Evolutionary conservation across 2,113 vertebrate genomes (phyloP).

Genomic region (Epinephelus cyanopodus): DNA sequence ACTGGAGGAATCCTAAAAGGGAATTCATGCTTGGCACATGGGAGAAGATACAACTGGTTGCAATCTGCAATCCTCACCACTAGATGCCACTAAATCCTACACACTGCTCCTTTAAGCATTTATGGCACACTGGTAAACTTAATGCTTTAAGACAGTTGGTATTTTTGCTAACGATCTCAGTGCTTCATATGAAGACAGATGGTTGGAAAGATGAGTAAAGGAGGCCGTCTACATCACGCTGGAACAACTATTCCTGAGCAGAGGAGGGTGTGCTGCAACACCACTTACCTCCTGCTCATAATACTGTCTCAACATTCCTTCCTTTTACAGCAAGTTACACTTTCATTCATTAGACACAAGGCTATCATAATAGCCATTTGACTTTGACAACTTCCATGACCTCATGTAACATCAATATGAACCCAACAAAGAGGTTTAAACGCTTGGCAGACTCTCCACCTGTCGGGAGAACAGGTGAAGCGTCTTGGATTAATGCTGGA

Average conservation of each 20-base stretch:
- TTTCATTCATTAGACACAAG: not conserved
- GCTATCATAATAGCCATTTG: not conserved
- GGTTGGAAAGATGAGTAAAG: constrained; percentile 33
- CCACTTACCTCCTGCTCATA: constrained; percentile 10
- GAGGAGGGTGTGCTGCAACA: not conserved
- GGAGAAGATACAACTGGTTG: too few relatives aligned
- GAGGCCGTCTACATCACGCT: constrained; percentile 18
- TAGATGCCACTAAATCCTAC: too few relatives aligned
- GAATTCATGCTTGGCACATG: too few relatives aligned
- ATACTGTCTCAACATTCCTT: not conserved
- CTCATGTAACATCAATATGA: not conserved
- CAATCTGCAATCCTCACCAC: too few relatives aligned
- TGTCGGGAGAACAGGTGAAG: not conserved
- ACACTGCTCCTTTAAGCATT: not conserved
- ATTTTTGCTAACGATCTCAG: constrained; percentile 1
- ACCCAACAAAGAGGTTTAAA: constrained; percentile 14
- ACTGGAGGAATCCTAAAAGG: too few relatives aligned
- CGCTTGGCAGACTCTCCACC: not conserved
- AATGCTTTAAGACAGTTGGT: constrained; percentile 13
- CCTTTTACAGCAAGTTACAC: constrained; percentile 20
- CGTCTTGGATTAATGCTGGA: constrained; percentile 6
- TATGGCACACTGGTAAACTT: constrained; percentile 2
- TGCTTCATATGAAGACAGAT: constrained; percentile 36
- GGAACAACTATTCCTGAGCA: constrained; percentile 15
- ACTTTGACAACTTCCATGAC: constrained; percentile 14